Base-by-base conservation (phyloP, 2,888 invertebrate species). In the Mythimna pallens region DNA sequence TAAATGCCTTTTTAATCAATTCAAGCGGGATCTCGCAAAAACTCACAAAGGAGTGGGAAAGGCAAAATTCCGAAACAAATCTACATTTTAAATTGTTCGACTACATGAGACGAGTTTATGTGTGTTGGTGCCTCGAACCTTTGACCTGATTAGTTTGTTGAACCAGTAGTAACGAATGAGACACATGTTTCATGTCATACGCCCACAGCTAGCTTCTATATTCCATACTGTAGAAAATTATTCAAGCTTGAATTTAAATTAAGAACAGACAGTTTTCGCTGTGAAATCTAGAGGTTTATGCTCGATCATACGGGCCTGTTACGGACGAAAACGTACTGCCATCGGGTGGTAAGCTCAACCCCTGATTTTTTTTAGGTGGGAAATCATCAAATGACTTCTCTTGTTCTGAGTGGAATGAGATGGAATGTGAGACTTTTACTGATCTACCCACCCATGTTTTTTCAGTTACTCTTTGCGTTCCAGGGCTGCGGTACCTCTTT, bases 31-130 rank as follows among this genome's bases (percentile, higher is more conserved):
- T 69, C 14, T 34, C 36, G 22, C 22, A 64, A 3, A 62, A 30
- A 17, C 47, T 22, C 52, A 67, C 61, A 76, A 59, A 76, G 57
- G 43, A 69, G 10, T 17, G 55, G 36, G 17, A 72, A 80, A 70
- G 40, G 71, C 70, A 54, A 68, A 78, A 78, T 76, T 70, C 70
- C 64, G 68, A 64, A 76, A 54, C 64, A 76, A 76, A 76, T 76
- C 64, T 76, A 70, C 70, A 76, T 64, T 81, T 72, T 69, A 70
- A 78, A 81, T 81, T 66, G 34, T 66, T 55, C 63, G 54, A 54
- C 17, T 47, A 54, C 57, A 63, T 30, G 12, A 30, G 30, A 20
- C 20, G 54, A 25, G 20, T 62, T 47, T 43, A 61, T 70, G 59
- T 69, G 54, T 47, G 69, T 69, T 63, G 58, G 68, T 58, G 17